phyloP scores from a whole-genome alignment of 2,888 invertebrate genomes.

The Smittia aterrima region DNA sequence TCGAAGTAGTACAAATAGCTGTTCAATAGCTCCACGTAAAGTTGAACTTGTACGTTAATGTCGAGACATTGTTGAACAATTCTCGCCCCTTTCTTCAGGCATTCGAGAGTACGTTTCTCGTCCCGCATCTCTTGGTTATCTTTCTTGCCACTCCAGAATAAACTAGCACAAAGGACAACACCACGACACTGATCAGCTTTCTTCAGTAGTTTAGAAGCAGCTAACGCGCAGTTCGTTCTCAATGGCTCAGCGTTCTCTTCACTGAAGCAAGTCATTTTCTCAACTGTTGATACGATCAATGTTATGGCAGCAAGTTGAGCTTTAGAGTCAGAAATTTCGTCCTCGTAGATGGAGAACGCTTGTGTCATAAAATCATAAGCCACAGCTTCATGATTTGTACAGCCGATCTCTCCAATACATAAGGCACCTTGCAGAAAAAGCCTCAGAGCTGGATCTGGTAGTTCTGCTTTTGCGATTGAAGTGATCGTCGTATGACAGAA shows the following conservation, averaged over 20 bases:
- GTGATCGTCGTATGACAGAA: conserved; percentile 96
- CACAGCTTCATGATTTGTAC: conserved; percentile 93
- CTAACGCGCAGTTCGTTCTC: conserved; percentile 91
- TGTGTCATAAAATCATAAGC: conserved; percentile 96
- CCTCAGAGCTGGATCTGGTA: conserved; percentile 88
- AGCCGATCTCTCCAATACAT: conserved; percentile 86
- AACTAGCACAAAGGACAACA: conserved; percentile 88
- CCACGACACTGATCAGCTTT: conserved; percentile 98
- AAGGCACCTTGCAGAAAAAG: conserved; percentile 94
- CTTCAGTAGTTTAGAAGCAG: conserved; percentile 92
- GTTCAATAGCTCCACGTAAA: conserved; percentile 92
- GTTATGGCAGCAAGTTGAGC: conserved; percentile 95
- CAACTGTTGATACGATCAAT: conserved; percentile 91
- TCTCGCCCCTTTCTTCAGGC: conserved; percentile 90
- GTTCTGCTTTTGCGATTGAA: conserved; percentile 90
- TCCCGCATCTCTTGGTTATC: conserved; percentile 71
- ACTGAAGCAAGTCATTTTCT: conserved; percentile 90
- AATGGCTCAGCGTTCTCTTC: conserved; percentile 97
- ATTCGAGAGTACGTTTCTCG: conserved; percentile 87
- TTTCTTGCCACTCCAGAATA: conserved; percentile 92
- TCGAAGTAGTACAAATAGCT: conserved; percentile 92
- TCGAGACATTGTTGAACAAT: conserved; percentile 99
- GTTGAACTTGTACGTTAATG: conserved; percentile 90
- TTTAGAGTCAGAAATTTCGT: conserved; percentile 96
- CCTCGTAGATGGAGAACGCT: conserved; percentile 96